A percentile compares a stretch with the other conserved stretches of the same genome.
Evolutionary conservation across 2,113 vertebrate species (phyloP).

Genomic region (Callocephalon fimbriatum): DNA sequence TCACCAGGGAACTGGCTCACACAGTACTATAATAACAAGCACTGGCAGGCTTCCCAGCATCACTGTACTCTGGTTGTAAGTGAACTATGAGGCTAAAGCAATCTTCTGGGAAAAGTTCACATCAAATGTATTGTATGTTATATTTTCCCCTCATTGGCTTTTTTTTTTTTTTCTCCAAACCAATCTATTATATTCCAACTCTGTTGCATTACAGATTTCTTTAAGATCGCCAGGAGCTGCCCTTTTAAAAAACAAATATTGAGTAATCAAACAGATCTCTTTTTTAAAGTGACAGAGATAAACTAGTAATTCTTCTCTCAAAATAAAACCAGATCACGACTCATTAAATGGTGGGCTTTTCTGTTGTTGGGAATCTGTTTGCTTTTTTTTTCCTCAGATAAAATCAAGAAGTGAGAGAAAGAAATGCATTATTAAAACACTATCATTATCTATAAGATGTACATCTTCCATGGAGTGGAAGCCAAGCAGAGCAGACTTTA

Average conservation of each 20-base stretch:
- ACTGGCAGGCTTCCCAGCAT: slow-evolving; percentile 11
- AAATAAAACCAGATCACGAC: neutral
- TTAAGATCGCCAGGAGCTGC: neutral
- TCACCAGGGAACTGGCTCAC: slow-evolving; percentile 1
- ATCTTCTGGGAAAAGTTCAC: slow-evolving; percentile 52
- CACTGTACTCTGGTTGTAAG: slow-evolving; percentile 6
- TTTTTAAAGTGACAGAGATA: slow-evolving; percentile 28
- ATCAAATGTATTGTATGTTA: neutral
- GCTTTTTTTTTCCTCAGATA: neutral
- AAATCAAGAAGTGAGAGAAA: neutral
- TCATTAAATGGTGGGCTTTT: neutral
- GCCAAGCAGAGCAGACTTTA: neutral
- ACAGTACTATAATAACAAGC: slow-evolving; percentile 42
- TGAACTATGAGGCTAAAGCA: slow-evolving; percentile 1
- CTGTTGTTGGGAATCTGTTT: neutral
- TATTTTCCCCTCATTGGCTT: neutral
- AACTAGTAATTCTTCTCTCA: neutral
- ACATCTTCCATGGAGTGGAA: neutral
- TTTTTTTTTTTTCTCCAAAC: neutral
- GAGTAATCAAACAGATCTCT: slow-evolving; percentile 16
- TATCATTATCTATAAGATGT: neutral
- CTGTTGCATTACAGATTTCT: neutral
- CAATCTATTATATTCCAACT: neutral
- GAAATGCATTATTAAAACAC: neutral
- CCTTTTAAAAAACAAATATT: neutral